phyloP scores from a whole-genome alignment of 2,113 vertebrate species.

The Alexandromys fortis region DNA sequence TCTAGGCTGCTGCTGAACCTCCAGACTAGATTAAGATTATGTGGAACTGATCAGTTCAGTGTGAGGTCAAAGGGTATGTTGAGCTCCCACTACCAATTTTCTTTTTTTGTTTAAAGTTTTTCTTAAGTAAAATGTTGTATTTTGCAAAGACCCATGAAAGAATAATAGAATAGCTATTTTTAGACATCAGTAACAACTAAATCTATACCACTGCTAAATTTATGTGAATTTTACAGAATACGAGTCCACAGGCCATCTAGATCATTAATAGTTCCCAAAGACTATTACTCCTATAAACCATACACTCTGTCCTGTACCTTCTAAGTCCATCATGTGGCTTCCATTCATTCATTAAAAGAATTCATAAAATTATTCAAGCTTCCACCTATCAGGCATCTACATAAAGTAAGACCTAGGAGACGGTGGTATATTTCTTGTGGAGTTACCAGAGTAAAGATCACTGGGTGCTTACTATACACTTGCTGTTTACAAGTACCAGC shows the following conservation, averaged over 20 bases:
- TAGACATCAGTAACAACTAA: conserved; percentile 44
- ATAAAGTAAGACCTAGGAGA: neutral
- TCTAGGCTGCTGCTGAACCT: neutral
- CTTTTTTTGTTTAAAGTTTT: neutral
- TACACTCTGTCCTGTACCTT: neutral
- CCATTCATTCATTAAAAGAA: conserved; percentile 19
- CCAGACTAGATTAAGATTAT: neutral
- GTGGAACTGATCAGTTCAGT: neutral
- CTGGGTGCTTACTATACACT: neutral
- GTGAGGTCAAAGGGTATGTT: conserved; percentile 8
- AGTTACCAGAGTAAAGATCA: neutral
- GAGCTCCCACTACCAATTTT: neutral
- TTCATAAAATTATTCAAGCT: neutral
- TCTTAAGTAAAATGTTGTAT: neutral
- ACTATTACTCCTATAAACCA: conserved; percentile 14
- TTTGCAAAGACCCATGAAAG: conserved; percentile 13
- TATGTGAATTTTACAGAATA: conserved; percentile 10
- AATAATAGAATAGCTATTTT: conserved; percentile 38
- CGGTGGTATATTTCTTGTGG: neutral
- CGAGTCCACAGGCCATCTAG: neutral
- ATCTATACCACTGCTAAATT: neutral
- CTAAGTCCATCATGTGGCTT: neutral
- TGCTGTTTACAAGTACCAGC: neutral
- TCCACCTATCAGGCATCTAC: neutral
- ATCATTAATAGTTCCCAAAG: neutral